Conservation (phyloP, 2,113 vertebrate genomes). For the Corythaeola cristata region DNA sequence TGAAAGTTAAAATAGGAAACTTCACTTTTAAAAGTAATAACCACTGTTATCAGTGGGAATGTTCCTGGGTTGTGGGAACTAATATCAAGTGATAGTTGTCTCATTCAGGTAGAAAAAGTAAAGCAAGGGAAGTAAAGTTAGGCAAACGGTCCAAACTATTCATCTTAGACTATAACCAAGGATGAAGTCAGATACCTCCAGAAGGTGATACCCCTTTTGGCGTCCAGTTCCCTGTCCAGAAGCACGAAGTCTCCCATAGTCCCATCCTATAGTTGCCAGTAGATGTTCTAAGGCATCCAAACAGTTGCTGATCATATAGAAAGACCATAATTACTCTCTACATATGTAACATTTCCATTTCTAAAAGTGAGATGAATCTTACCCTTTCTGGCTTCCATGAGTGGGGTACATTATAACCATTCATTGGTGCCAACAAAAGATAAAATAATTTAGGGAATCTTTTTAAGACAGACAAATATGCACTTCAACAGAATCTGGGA, state of each 20-base stretch:
- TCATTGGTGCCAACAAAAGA: background rate
- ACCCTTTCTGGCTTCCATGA: background rate
- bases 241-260: background rate
- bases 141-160: background rate
- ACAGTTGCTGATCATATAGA: background rate
- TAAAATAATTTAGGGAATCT: background rate
- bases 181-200: background rate
- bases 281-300: background rate
- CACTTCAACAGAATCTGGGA: background rate
- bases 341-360: background rate
- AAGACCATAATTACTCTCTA: background rate
- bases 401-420: accelerated
- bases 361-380: background rate
- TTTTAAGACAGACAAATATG: background rate
- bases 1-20: background rate
- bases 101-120: background rate
- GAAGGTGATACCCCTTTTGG: background rate
- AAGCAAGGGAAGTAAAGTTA: background rate
- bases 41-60: background rate
- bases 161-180: background rate
- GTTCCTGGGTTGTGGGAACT: background rate
- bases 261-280: background rate
- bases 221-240: background rate
- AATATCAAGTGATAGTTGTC: background rate
- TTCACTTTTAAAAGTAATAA: background rate